Percentiles rank a stretch among this genome's conserved stretches.
These are phyloP conservation scores for Aurelia sp. DNA, from an alignment of 30 jellyfish, hydroid and myxozoan genomes.

Conservation along the genomic window DNA sequence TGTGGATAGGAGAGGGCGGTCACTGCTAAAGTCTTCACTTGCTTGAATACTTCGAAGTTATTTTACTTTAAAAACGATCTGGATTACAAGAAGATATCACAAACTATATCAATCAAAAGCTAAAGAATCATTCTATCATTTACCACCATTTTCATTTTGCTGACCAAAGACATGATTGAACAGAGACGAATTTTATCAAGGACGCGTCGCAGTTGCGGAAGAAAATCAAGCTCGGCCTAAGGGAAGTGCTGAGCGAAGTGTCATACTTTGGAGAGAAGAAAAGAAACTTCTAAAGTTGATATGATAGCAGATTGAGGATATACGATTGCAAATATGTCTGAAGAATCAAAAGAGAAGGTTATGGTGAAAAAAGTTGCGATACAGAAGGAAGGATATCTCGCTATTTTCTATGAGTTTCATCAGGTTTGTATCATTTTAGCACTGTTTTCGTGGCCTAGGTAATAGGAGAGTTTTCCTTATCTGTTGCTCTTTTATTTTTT, in stretches of 20 bases:
- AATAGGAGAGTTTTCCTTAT: no score
- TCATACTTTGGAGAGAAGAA: neutral
- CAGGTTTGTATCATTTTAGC: constrained; percentile 69
- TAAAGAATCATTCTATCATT: no score
- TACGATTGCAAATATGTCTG: constrained; percentile 11
- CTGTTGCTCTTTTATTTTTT: no score
- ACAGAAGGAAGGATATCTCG: constrained; percentile 85
- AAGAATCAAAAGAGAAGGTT: constrained; percentile 24
- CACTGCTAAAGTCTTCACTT: neutral
- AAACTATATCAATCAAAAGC: no score
- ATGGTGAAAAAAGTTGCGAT: constrained; percentile 84
- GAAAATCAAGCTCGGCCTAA: neutral
- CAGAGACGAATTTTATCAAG: no score
- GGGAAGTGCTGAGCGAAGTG: neutral
- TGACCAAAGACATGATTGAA: no score
- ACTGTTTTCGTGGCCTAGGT: neutral
- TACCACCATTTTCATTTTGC: no score
- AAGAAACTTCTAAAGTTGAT: neutral
- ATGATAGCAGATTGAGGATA: constrained; percentile 1
- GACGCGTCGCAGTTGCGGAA: constrained; percentile 13
- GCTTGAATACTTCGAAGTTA: no score
- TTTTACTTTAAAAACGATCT: no score
- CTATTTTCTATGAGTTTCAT: constrained; percentile 76
- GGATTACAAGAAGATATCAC: no score
- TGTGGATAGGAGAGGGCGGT: constrained; percentile 5